Conservation (phyloP, 2,113 vertebrate genomes). For the Hystrix cristata region DNA sequence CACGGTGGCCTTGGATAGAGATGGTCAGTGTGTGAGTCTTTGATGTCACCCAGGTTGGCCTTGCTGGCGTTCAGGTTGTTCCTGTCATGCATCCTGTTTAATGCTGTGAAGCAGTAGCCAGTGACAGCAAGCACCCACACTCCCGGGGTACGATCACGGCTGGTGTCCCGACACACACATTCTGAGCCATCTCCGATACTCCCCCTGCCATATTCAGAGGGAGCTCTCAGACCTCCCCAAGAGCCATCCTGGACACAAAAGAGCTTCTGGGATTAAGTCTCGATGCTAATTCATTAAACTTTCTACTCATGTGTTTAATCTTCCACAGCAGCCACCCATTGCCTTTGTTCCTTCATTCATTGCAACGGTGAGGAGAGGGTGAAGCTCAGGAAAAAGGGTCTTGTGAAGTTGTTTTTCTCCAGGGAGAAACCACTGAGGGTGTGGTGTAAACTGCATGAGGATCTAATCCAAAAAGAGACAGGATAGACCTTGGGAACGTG, state of each 20-base stretch:
- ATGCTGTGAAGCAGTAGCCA: not conserved
- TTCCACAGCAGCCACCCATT: not conserved
- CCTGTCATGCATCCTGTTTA: not conserved
- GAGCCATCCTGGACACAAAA: not conserved
- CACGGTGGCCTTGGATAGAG: not conserved
- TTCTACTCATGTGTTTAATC: not conserved
- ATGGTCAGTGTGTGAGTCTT: not conserved
- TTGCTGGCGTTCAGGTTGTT: fast-evolving
- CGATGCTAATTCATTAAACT: not conserved
- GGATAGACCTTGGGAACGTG: not conserved
- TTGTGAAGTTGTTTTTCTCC: not conserved
- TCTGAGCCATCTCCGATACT: not conserved
- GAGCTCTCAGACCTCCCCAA: not conserved
- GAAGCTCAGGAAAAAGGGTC: not conserved
- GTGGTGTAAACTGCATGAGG: not conserved
- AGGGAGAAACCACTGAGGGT: not conserved
- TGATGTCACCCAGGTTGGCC: not conserved
- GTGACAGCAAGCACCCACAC: not conserved
- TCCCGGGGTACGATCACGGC: not conserved
- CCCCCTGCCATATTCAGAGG: not conserved
- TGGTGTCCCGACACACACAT: no score
- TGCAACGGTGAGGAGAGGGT: not conserved
- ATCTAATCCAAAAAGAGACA: not conserved
- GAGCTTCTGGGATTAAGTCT: not conserved
- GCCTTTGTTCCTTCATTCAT: not conserved